Evolutionary conservation across 2,113 vertebrate species (phyloP).

Genomic region (Lamprotornis superbus): DNA sequence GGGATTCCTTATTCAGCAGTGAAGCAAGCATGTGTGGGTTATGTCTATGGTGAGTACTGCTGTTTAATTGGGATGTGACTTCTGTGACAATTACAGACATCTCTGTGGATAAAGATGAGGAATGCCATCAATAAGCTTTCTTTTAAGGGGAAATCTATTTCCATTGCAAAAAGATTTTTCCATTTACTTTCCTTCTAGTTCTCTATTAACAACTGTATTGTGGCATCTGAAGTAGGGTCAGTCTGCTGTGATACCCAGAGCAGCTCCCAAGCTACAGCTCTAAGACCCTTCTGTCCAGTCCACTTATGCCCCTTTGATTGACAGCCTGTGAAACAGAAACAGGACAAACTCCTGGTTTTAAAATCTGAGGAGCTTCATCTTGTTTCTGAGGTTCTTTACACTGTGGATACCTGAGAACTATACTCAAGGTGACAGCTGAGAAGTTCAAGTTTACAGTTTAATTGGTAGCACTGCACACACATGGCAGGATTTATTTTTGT

Average conservation of each 20-base stretch:
- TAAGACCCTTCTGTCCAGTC: background rate
- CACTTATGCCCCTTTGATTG: background rate
- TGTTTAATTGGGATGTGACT: background rate
- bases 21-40: constrained; percentile 91
- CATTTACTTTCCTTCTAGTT: background rate
- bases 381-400: background rate
- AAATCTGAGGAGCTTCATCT: background rate
- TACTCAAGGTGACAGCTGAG: background rate
- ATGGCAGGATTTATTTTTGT: background rate
- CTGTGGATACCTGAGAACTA: background rate
- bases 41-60: constrained; percentile 86
- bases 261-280: background rate
- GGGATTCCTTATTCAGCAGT: constrained; percentile 85
- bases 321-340: background rate
- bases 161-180: background rate
- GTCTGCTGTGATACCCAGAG: background rate
- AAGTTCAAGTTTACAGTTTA: background rate
- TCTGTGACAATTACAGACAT: background rate
- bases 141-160: background rate
- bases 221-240: background rate
- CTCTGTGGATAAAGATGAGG: background rate
- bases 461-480: background rate
- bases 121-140: background rate
- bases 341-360: background rate
- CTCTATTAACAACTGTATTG: background rate